These are phyloP conservation scores for Pangasius macronema DNA, from an alignment of 2,797 vertebrate species.

Conservation along the genomic window DNA sequence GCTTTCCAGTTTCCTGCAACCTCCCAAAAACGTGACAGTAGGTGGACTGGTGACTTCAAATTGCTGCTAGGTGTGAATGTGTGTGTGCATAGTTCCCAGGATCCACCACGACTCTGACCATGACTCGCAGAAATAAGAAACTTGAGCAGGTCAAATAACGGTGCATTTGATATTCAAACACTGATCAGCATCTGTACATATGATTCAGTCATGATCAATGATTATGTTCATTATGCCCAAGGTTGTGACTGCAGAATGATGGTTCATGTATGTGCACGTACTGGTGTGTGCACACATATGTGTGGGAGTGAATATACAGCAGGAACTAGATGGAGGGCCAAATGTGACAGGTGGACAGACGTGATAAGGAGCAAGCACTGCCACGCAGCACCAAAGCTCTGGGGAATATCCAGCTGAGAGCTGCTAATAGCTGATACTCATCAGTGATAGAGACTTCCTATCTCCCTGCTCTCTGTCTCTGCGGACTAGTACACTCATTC, in stretches of 20 bases:
- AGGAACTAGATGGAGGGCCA: constrained; percentile 55
- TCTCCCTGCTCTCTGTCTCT: constrained; percentile 51
- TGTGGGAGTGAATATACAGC: constrained; percentile 35
- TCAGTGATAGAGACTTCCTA: constrained; percentile 60
- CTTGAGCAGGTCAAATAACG: background rate
- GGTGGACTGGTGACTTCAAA: background rate
- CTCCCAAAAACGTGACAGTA: background rate
- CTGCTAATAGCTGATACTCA: constrained; percentile 66
- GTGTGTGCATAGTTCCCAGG: background rate
- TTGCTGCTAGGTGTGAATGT: background rate
- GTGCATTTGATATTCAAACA: background rate
- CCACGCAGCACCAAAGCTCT: constrained; percentile 44
- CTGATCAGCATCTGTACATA: background rate
- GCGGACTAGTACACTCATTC: constrained; percentile 50
- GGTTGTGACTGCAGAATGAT: background rate
- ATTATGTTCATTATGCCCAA: background rate
- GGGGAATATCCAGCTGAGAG: constrained; percentile 59
- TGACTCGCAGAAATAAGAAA: background rate
- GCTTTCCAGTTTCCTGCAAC: background rate
- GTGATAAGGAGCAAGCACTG: constrained; percentile 60
- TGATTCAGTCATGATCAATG: background rate
- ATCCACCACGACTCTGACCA: background rate
- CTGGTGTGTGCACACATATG: constrained; percentile 20
- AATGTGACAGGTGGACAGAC: constrained; percentile 64
- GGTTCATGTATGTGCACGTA: background rate